Evolutionary conservation across 2,113 vertebrate species (phyloP), one percentile per base, ranked within the genome.

Genomic region (Phocoena phocoena): DNA sequence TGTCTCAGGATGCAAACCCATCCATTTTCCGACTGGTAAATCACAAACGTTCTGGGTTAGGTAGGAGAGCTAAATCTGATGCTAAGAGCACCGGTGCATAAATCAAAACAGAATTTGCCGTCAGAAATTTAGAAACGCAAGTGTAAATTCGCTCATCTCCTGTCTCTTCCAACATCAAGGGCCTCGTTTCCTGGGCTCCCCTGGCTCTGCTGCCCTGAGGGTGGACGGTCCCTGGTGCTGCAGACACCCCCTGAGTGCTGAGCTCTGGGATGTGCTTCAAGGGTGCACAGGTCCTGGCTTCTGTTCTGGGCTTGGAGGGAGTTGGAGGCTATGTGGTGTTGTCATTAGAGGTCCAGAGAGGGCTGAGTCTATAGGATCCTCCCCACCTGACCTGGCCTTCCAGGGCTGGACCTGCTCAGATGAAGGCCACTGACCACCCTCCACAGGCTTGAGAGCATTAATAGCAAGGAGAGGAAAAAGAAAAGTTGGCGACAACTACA

Each of bases 11-110:
- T 77, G 10, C 67, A 87, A 91, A 92, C 25, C 38, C 91, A 95
- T 94, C 93, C 88, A 92, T 94, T 96, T 94, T 90, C 81, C 55
- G 76, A 81, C 77, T 53, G 77, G 81, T 97, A 88, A 95, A 97
- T 95, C 70, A 84, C 44, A 50, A 92, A 70, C 62, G n/a, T 88
- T 67, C 80, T 90, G 95, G 80, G 81, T 84, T 93, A 95, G 44
- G 65, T 26, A 77, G 38, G 33, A 85, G 44, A 94, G 44, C 83
- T 71, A 67, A 95, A 74, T 92, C 31, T 2, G 79, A 74, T 55
- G 36, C 53, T 76, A 81, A 96, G 21, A 92, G 77, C 70, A 36
- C 14, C 10, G 1, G 65, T 65, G 20, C 44, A 2, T 90, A 90
- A 95, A 96, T 94, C 90, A 76, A 77, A 94, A 88, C 85, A 88